These are phyloP conservation scores for Pyrgilauda ruficollis DNA, from an alignment of 2,113 vertebrate species.

Conservation along the genomic window DNA sequence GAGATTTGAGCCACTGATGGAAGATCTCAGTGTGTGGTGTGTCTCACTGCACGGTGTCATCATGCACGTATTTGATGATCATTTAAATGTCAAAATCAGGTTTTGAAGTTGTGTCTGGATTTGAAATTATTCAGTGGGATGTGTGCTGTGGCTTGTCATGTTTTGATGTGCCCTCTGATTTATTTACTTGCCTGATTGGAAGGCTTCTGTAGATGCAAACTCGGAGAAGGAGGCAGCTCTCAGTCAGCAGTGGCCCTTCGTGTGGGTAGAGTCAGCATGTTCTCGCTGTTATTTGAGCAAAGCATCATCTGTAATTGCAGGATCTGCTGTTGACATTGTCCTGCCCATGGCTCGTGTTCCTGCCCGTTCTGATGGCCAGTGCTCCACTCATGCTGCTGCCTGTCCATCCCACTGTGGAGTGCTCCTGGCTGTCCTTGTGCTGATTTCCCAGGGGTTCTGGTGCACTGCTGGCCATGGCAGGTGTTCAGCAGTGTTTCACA, in stretches of 20 bases:
- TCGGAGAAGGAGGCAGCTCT: neutral
- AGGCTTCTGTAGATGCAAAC: neutral
- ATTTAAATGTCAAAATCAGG: fast-evolving
- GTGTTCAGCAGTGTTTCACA: neutral
- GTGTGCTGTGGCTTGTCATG: neutral
- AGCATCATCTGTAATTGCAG: neutral
- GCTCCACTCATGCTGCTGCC: fast-evolving
- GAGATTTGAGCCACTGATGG: neutral
- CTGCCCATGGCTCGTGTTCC: fast-evolving
- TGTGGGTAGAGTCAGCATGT: neutral
- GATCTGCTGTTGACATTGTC: fast-evolving
- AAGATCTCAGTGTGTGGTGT: fast-evolving
- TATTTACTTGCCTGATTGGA: neutral
- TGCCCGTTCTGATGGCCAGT: neutral
- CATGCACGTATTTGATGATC: neutral
- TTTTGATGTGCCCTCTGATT: neutral
- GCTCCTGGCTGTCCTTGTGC: too few relatives aligned
- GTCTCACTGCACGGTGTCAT: neutral
- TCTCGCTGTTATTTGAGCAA: fast-evolving
- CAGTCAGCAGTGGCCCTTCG: neutral
- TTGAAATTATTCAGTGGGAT: neutral
- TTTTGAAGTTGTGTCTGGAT: neutral
- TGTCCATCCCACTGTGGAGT: fast-evolving
- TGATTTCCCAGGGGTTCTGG: fast-evolving
- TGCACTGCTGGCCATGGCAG: neutral